Base-by-base conservation (phyloP, 2,113 vertebrate genomes). In the Triplophysa rosa region DNA sequence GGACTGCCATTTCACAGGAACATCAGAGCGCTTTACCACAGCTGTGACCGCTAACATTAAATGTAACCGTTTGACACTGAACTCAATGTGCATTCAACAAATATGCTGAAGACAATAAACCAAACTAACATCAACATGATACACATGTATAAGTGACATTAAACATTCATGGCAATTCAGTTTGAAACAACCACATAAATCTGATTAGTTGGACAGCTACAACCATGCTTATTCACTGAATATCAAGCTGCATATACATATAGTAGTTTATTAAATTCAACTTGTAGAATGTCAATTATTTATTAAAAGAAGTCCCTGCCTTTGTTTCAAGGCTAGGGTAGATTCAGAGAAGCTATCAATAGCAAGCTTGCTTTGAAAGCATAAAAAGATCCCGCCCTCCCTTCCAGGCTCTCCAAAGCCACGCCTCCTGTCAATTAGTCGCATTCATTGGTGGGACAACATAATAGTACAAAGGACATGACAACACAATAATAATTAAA, bases 1-100 rank as follows among this genome's bases (percentile, higher is more conserved):
- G 23, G 56, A 83, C 82, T 45, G 26, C 54, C 26, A 42, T 63
- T 80, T 80, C 73, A 68, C 62, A 67, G 26, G 72, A 74, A 80
- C 70, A 54, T 23, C 64, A 62, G 69, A 67, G 14, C 68, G 68
- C 56, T 64, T 58, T 65, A 71, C 42, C 78, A 73, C 47, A 75
- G 63, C 19, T 56, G 13, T 73, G 79, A 78, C 49, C 65, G 7
- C 45, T 59, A 49, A 42, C 77, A 68, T 65, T 74, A 61, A 63
- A 23, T 78, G 42, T 42, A 68, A 77, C 42, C 58, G 72, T 80
- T 80, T 80, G 63, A 58, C 59, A 72, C 67, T 64, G 29, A 63
- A 80, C 78, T 80, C 54, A 10, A 21, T 71, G 16, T 23, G 26
- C 40, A 63, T 11, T 58, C 13, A 19, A 12, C 9, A 72, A 16